Conservation (phyloP, 2,797 vertebrate genomes). For the Leuciscus waleckii region DNA sequence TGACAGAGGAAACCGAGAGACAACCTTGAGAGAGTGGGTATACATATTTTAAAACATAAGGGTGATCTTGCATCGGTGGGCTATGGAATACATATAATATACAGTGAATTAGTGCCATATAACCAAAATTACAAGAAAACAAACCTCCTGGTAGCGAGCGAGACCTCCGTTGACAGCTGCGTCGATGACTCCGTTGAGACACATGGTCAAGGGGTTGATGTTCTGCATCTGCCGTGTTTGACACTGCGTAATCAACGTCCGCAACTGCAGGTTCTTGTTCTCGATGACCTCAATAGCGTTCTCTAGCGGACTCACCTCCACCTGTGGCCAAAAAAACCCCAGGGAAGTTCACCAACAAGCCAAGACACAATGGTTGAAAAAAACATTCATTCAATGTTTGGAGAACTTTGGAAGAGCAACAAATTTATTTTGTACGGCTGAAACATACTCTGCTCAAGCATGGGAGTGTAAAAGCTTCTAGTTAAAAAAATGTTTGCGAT, state of each 20-base stretch:
- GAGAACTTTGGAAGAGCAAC: background rate
- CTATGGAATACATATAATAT: background rate
- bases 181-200: slow-evolving; percentile 97
- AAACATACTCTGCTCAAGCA: background rate
- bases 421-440: background rate
- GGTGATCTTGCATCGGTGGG: background rate
- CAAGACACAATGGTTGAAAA: background rate
- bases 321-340: slow-evolving; percentile 70
- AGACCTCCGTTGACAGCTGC: slow-evolving; percentile 97
- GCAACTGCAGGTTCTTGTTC: slow-evolving; percentile 95
- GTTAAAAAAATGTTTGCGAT: background rate
- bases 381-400: background rate
- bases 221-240: slow-evolving; percentile 96
- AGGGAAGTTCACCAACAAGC: background rate
- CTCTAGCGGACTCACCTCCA: slow-evolving; percentile 97
- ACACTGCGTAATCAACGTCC: slow-evolving; percentile 94
- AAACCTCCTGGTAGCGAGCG: slow-evolving; percentile 96
- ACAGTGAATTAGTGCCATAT: background rate
- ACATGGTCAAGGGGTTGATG: slow-evolving; percentile 98
- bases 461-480: background rate
- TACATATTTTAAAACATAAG: background rate
- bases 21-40: background rate
- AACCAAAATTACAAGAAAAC: background rate
- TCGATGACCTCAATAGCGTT: slow-evolving; percentile 97
- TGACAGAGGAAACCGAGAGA: background rate